Percentiles rank a stretch among this genome's conserved stretches.
These are phyloP conservation scores for Dryadula phaetusa DNA, from an alignment of 2,888 invertebrate species.

Conservation along the genomic window DNA sequence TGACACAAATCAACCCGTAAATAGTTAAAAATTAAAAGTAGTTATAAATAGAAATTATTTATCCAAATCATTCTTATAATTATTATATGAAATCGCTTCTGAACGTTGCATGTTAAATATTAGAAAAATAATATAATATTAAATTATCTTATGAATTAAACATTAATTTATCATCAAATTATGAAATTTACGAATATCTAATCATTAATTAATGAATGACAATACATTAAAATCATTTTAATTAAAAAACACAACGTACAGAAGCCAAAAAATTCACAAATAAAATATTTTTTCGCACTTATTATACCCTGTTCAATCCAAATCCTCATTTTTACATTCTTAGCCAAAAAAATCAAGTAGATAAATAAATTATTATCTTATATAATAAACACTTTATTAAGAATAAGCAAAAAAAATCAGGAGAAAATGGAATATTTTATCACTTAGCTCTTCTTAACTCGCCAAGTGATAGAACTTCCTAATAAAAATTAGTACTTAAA, in stretches of 20 bases:
- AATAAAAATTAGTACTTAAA: neutral
- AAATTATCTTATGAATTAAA: neutral
- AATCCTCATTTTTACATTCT: constrained; percentile 32
- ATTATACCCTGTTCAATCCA: constrained; percentile 49
- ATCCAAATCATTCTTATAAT: neutral
- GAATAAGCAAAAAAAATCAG: too few species aligned
- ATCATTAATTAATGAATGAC: too few species aligned
- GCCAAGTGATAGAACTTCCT: too few species aligned
- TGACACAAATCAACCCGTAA: constrained; percentile 63
- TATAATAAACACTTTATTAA: neutral
- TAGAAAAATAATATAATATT: too few species aligned
- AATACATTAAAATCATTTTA: too few species aligned
- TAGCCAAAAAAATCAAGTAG: neutral
- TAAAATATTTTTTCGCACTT: constrained; percentile 19
- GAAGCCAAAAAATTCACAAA: neutral
- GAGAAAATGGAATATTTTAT: neutral
- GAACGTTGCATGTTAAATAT: neutral
- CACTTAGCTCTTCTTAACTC: neutral
- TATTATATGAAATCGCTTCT: constrained; percentile 12
- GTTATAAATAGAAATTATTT: constrained; percentile 5
- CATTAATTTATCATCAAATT: too few species aligned
- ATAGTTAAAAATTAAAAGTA: constrained; percentile 28
- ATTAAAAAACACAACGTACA: neutral
- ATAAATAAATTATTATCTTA: neutral
- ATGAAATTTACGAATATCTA: too few species aligned